phyloP scores from a whole-genome alignment of 1,140 invertebrate species.

The Drosophila pectinifera region DNA sequence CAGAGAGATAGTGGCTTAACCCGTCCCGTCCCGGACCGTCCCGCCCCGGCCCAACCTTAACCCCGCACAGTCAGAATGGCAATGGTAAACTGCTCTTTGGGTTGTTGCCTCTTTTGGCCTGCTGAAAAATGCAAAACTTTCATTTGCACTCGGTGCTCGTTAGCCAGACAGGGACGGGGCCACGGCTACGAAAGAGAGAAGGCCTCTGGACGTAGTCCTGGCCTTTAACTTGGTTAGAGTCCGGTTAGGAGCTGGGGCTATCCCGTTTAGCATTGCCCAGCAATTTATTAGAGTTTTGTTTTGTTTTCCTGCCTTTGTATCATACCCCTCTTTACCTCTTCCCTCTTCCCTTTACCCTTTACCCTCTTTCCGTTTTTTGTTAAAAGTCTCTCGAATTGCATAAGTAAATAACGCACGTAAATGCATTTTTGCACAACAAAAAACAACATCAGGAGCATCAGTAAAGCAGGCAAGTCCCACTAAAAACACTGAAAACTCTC shows the following conservation, averaged over 20 bases:
- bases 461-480: background rate
- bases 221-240: constrained; percentile 70
- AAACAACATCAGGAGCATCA: constrained; percentile 15
- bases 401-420: constrained; percentile 80
- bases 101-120: constrained; percentile 54
- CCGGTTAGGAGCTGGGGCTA: constrained; percentile 61
- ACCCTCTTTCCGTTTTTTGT: constrained; percentile 17
- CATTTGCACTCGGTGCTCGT: constrained; percentile 73
- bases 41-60: constrained; percentile 13
- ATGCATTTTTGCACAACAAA: constrained; percentile 64
- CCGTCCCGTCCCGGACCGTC: background rate
- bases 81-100: constrained; percentile 69
- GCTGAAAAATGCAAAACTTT: constrained; percentile 79
- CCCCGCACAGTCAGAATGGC: constrained; percentile 49
- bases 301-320: constrained; percentile 32
- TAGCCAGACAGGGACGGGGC: constrained; percentile 23
- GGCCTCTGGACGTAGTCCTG: constrained; percentile 17
- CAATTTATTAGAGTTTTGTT: constrained; percentile 77
- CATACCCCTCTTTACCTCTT: background rate
- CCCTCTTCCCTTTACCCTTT: background rate
- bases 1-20: constrained; percentile 54
- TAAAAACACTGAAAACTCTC: constrained; percentile 25
- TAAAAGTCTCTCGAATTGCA: constrained; percentile 49
- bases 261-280: constrained; percentile 64
- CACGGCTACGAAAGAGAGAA: background rate